Evolutionary conservation across 1,140 invertebrate genomes (phyloP), one percentile per base, ranked within the genome.

Genomic region (Hypothenemus hampei): DNA sequence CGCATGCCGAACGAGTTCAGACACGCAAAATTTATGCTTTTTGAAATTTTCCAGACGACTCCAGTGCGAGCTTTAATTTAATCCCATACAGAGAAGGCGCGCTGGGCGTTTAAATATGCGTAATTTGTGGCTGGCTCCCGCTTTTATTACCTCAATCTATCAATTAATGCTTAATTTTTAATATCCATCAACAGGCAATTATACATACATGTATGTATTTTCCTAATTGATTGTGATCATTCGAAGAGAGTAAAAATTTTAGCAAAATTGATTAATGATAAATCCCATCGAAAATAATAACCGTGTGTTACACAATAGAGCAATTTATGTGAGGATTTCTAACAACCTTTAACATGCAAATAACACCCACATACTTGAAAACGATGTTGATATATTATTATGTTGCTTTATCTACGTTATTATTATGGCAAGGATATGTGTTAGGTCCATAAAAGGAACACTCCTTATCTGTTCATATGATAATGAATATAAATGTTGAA

Each of bases 31-130:
- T 66, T 64, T 61, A 66, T 68, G 65, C 66, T 66, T 66, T 65
- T 64, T 68, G 66, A 68, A 66, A 60, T 57, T 68, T 50, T 51
- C 61, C 66, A 68, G 66, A 68, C 62, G 59, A n/a, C n/a, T n/a
- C n/a, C n/a, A n/a, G n/a, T n/a, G n/a, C n/a, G n/a, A 61, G 62
- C 61, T 64, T 65, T 68, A 68, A 68, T 68, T 68, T 65, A 68
- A 68, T 68, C 66, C 63, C 53, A 59, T 36, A 59, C 56, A 61
- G 66, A 15, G 63, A n/a, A 61, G 65, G 63, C 66, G 64, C 65
- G 63, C 63, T 60, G 65, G n/a, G n/a, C n/a, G 62, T 44, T 63
- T 65, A 65, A 66, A 68, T 65, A 66, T 66, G 62, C 63, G 65
- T 66, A 68, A 68, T 68, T 66, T 65, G 66, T 63, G 64, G 59